Base-by-base conservation (phyloP, 2,797 vertebrate genomes). In the Coregonus suidteri region DNA sequence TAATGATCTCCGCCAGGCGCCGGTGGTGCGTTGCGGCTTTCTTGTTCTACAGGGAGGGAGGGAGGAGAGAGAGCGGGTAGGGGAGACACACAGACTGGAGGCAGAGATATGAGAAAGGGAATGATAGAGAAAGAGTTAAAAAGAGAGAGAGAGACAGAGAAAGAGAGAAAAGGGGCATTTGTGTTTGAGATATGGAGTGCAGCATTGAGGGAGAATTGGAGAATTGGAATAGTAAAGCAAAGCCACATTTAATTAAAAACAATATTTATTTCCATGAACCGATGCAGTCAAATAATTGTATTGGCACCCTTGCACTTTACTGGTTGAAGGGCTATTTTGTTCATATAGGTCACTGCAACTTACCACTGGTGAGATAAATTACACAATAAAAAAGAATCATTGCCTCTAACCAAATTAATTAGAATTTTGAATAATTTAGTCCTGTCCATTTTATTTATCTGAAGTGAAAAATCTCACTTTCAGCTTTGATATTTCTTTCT, bases 161-260 rank as follows among this genome's bases (percentile, higher is more conserved):
- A 20, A 31, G 35, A 31, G 34, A 76, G 65, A 20, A 30, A 31
- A 34, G 20, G 54, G 6, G 73, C n/a, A 68, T 68, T 65, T 54
- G 4, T 83, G 75, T 88, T 90, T 82, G 53, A 83, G 86, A 77
- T 82, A 75, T 85, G 87, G 83, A 90, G 87, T 56, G 87, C 85
- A 90, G 82, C 83, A 86, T 88, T n/a, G 18, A 85, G 89, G 84
- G 88, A 88, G 85, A 86, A 78, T 88, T 87, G 84, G 88, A 88
- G 85, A 86, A 78, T 88, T 87, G 84, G 76, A 80, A 74, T 85
- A 87, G 88, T 87, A 87, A 88, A 83, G 88, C 86, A 88, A 89
- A n/a, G 87, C 82, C 79, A 90, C 91, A 90, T 89, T 82, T 84
- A 90, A 83, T 84, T 86, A 84, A 86, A 83, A 76, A 85, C 81